phyloP scores from a whole-genome alignment of 2,797 vertebrate genomes.

The Etheostoma perlongum region DNA sequence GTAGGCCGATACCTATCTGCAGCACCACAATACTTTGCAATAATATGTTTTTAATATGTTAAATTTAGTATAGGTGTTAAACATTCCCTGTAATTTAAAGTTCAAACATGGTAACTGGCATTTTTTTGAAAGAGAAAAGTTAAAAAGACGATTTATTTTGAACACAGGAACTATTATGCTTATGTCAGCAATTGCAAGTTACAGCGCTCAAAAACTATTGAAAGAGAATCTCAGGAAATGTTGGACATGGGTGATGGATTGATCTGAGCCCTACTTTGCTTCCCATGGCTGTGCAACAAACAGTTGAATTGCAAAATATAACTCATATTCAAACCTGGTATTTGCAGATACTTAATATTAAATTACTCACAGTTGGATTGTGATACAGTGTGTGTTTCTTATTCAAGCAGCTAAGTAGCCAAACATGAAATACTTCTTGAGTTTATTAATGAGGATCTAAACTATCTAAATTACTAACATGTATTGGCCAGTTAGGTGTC shows the following conservation, averaged over 20 bases:
- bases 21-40: too few species aligned
- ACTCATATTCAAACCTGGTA: background rate
- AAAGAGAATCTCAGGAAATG: conserved; percentile 60
- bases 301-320: background rate
- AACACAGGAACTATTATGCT: background rate
- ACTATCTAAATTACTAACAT: background rate
- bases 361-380: background rate
- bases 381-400: background rate
- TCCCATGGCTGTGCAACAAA: background rate
- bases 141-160: background rate
- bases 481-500: background rate
- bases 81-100: background rate
- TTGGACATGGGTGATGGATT: conserved; percentile 36
- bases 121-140: background rate
- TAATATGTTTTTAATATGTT: background rate
- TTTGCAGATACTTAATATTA: background rate
- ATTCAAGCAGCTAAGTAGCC: background rate
- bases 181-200: conserved; percentile 6
- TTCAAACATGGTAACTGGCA: background rate
- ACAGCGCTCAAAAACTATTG: background rate
- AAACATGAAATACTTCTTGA: background rate
- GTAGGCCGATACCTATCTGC: too few species aligned
- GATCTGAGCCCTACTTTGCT: background rate
- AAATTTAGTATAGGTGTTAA: background rate
- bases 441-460: background rate